A percentile compares a stretch with the other conserved stretches of the same genome.
Evolutionary conservation across 2,888 invertebrate species (phyloP).

Genomic region (Tromatobia lineatoria): DNA sequence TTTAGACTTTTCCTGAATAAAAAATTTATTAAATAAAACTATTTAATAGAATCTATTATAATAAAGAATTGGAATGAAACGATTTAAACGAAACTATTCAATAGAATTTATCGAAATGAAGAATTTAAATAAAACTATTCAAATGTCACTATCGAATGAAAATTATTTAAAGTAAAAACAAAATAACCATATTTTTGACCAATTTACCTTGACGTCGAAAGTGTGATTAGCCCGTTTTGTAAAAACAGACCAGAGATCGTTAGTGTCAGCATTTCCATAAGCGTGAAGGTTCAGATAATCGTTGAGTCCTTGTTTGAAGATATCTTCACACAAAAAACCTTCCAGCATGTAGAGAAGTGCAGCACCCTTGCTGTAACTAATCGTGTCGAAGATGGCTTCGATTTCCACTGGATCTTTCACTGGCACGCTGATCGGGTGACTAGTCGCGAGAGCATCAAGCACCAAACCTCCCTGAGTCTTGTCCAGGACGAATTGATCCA

Average conservation of each 20-base stretch:
- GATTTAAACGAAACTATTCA: too few relatives aligned
- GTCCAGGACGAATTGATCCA: slow-evolving; percentile 90
- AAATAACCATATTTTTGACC: background rate
- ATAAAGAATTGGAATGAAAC: too few relatives aligned
- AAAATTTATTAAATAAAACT: too few relatives aligned
- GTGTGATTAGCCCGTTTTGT: slow-evolving; percentile 89
- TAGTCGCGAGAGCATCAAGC: slow-evolving; percentile 90
- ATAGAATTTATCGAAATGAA: too few relatives aligned
- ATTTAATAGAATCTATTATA: too few relatives aligned
- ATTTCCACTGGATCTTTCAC: slow-evolving; percentile 91
- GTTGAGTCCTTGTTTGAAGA: slow-evolving; percentile 88
- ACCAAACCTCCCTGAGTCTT: slow-evolving; percentile 90
- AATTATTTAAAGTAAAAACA: too few relatives aligned
- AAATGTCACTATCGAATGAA: too few relatives aligned
- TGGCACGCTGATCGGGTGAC: slow-evolving; percentile 90
- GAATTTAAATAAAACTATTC: too few relatives aligned
- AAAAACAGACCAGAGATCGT: slow-evolving; percentile 93
- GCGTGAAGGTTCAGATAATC: slow-evolving; percentile 90
- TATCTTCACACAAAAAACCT: slow-evolving; percentile 89
- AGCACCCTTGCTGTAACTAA: slow-evolving; percentile 92
- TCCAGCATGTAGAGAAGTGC: slow-evolving; percentile 91
- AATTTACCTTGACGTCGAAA: slow-evolving; percentile 88
- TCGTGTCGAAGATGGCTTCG: slow-evolving; percentile 91
- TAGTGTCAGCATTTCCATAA: slow-evolving; percentile 91
- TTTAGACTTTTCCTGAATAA: too few relatives aligned